Evolutionary conservation across 2,888 invertebrate species (phyloP), one percentile per base, ranked within the genome.

Genomic region (Dilophus febrilis): DNA sequence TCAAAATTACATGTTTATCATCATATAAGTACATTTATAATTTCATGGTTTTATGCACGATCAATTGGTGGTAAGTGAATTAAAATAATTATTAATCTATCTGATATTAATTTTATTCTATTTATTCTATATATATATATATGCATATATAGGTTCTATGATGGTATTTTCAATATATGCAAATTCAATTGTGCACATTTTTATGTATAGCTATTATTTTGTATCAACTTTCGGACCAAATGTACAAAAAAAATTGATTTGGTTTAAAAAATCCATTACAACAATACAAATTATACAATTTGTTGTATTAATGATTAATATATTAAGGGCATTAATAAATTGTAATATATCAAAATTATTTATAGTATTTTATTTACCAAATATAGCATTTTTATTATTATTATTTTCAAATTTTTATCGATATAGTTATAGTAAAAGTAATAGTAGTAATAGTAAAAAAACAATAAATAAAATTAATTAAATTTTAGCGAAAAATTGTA

Each of bases 201-300:
- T 82, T n/a, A 83, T 83, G 82, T 83, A 83, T 54, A 65, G 66
- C 6, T 83, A 83, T 58, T 83, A 83, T 54, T 64, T 79, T 11
- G 53, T 77, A 2, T 64, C 77, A 0, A 71, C 74, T 41, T 66
- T 77, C 42, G 75, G 74, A 45, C 68, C 71, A 5, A 50, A 53
- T 31, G 57, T 72, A 47, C 71, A 74, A 51, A 66, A 61, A 17
- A 58, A 57, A 44, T 58, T 80, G 31, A 54, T 54, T 40, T 70
- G 68, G 43, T 68, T 75, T 54, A 83, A 83, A 56, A 70, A 68
- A 51, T 66, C 66, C 58, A 58, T 72, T 18, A 72, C 72, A 3
- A 56, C 68, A 22, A 56, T 77, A 48, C 83, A 83, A 61, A 73
- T 83, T 77, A 71, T 76, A 61, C 33, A 33, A 17, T 33, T 33